Percentiles rank a stretch among this genome's conserved stretches.
phyloP scores from a whole-genome alignment of 2,113 vertebrate species.

The Oreotragus oreotragus region DNA sequence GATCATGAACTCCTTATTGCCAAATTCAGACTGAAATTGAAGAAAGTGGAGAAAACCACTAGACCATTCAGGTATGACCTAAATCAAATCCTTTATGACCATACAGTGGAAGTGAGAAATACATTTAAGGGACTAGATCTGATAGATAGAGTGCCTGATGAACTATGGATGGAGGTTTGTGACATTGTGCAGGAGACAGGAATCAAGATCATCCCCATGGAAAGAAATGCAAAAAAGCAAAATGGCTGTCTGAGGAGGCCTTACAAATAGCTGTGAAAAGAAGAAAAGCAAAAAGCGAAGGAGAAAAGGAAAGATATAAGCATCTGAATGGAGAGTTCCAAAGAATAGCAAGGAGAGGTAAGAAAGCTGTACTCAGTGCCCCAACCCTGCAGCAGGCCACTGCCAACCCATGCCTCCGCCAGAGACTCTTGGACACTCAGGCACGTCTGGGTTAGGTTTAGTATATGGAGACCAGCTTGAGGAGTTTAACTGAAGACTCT shows the following conservation, averaged over 20 bases:
- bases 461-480: neutral
- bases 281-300: rapidly evolving
- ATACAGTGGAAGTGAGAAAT: too few relatives aligned
- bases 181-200: neutral
- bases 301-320: neutral
- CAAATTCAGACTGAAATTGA: too few relatives aligned
- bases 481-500: neutral
- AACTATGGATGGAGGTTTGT: rapidly evolving
- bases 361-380: neutral
- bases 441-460: neutral
- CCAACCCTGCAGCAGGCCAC: neutral
- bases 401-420: rapidly evolving
- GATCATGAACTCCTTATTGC: too few relatives aligned
- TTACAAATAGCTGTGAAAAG: neutral
- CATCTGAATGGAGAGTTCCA: neutral
- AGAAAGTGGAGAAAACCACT: too few relatives aligned
- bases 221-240: neutral
- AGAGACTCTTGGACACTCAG: neutral
- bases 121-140: neutral
- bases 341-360: neutral
- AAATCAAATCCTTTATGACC: too few relatives aligned
- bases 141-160: neutral
- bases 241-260: neutral
- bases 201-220: neutral
- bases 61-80: too few relatives aligned